These are phyloP conservation scores for Lysandra bellargus DNA, from an alignment of 2,888 invertebrate genomes.

Conservation along the genomic window DNA sequence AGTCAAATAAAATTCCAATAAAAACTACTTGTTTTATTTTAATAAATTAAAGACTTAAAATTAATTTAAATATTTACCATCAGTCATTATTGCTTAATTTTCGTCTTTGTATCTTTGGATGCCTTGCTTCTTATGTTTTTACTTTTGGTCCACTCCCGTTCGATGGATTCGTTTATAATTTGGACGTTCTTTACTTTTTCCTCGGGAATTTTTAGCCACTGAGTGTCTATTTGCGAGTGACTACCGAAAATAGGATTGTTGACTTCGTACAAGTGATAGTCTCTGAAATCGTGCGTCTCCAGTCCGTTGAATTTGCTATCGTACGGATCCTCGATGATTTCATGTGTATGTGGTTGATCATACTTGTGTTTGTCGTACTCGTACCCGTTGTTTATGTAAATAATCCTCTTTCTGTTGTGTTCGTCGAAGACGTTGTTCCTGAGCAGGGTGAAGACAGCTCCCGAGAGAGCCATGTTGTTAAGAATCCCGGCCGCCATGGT, in stretches of 20 bases:
- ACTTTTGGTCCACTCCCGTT: conserved; percentile 10
- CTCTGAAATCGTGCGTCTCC: conserved; percentile 40
- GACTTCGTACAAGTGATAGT: conserved; percentile 38
- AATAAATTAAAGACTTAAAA: conserved; percentile 25
- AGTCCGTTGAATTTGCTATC: conserved; percentile 38
- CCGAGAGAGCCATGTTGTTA: conserved; percentile 84
- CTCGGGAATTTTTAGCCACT: conserved; percentile 33
- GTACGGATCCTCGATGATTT: conserved; percentile 39
- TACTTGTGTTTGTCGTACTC: conserved; percentile 72
- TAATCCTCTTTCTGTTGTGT: conserved; percentile 73
- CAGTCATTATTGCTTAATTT: neutral
- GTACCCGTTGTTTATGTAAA: conserved; percentile 81
- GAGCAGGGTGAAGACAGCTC: conserved; percentile 80
- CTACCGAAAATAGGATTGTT: conserved; percentile 32
- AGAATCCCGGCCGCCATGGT: conserved; percentile 81
- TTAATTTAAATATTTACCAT: conserved; percentile 4
- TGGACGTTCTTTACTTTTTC: conserved; percentile 37
- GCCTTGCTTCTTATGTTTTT: neutral
- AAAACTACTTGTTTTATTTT: neutral
- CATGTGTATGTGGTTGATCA: conserved; percentile 41
- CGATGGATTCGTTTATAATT: conserved; percentile 31
- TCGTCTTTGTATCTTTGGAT: conserved; percentile 16
- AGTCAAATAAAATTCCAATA: neutral
- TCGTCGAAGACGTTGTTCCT: conserved; percentile 82
- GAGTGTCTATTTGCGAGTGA: conserved; percentile 32